These are phyloP conservation scores for Phoxinus phoxinus DNA, from an alignment of 2,113 vertebrate genomes.

Conservation along the genomic window DNA sequence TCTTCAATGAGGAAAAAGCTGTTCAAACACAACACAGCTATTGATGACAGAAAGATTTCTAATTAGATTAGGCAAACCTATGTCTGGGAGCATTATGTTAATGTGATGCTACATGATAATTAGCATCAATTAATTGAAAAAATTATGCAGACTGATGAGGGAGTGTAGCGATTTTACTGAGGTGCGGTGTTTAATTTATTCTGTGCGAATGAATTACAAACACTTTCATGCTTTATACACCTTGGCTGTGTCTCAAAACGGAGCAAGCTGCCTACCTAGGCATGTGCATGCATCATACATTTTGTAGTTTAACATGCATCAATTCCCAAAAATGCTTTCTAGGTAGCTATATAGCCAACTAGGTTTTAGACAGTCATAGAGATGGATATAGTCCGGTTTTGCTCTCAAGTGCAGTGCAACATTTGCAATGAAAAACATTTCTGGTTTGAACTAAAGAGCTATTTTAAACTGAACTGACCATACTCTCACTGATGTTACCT, in stretches of 20 bases:
- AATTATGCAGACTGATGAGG: slow-evolving; percentile 1
- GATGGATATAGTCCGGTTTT: background rate
- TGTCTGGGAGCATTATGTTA: slow-evolving; percentile 1
- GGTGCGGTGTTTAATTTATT: background rate
- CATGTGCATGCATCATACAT: background rate
- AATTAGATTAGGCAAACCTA: background rate
- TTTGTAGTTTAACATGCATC: background rate
- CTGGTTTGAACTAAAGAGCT: background rate
- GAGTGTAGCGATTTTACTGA: background rate
- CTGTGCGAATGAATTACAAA: background rate
- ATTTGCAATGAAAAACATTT: too few relatives aligned
- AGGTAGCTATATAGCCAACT: background rate
- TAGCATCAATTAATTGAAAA: slow-evolving; percentile 21
- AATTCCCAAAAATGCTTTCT: background rate
- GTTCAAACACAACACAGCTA: slow-evolving; percentile 28
- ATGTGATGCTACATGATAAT: slow-evolving; percentile 20
- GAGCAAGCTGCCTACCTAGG: background rate
- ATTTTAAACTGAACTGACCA: background rate
- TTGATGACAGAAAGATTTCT: slow-evolving; percentile 4
- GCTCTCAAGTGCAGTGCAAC: background rate
- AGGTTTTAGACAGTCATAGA: background rate
- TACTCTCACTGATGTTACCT: background rate
- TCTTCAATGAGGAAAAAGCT: background rate
- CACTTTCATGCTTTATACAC: slow-evolving; percentile 4
- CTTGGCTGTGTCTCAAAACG: background rate